These are phyloP conservation scores for Listronotus oregonensis DNA, from an alignment of 1,140 invertebrate genomes.

Conservation along the genomic window DNA sequence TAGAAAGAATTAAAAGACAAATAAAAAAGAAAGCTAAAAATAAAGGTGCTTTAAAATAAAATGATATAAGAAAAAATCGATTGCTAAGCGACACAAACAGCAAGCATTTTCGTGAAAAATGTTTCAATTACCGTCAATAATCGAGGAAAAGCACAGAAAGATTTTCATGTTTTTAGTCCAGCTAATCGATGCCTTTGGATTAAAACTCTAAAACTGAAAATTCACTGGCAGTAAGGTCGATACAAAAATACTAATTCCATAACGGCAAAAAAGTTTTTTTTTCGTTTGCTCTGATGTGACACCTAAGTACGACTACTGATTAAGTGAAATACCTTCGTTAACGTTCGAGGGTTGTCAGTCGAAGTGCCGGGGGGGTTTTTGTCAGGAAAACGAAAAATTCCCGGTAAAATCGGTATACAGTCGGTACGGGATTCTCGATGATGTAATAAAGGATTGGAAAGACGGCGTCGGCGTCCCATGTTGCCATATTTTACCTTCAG, in stretches of 20 bases:
- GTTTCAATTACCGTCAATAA: constrained; percentile 13
- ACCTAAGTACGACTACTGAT: background rate
- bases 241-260: background rate
- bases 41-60: background rate
- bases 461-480: constrained; percentile 17
- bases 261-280: background rate
- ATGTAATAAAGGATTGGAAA: constrained; percentile 29
- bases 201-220: constrained; percentile 5
- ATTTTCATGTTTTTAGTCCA: constrained; percentile 5
- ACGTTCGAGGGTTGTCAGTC: constrained; percentile 7
- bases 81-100: constrained; percentile 1
- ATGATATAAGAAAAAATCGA: constrained; percentile 17
- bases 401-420: constrained; percentile 24
- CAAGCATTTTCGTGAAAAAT: constrained; percentile 5
- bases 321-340: constrained; percentile 18
- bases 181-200: background rate
- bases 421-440: constrained; percentile 28
- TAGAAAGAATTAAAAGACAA: too few relatives aligned
- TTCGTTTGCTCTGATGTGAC: background rate
- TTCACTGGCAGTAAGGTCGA: background rate
- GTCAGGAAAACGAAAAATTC: constrained; percentile 7
- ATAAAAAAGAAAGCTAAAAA: background rate
- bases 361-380: constrained; percentile 1
- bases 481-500: constrained; percentile 10
- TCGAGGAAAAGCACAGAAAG: constrained; percentile 18